phyloP scores from a whole-genome alignment of 2,113 vertebrate species.

The Orientallactaga bullata region DNA sequence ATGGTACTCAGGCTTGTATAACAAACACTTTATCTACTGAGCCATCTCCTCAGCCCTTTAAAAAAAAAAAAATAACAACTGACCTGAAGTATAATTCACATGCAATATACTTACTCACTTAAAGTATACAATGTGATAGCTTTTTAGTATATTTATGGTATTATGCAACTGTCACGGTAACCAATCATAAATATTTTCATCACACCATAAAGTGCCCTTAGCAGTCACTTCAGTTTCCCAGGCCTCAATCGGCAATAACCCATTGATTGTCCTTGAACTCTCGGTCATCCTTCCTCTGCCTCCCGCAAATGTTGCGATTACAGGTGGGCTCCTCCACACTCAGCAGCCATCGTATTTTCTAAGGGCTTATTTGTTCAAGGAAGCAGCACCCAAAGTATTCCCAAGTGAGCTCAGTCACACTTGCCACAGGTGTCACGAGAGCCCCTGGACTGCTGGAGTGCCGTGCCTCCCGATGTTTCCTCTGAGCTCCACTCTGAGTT shows the following conservation, averaged over 20 bases:
- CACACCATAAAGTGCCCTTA: background rate
- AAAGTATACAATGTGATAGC: background rate
- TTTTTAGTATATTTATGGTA: background rate
- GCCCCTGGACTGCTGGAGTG: no score
- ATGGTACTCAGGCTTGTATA: no score
- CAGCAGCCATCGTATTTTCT: background rate
- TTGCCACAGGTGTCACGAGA: background rate
- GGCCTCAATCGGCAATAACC: background rate
- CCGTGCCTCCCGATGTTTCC: background rate
- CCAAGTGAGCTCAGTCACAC: background rate
- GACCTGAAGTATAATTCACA: background rate
- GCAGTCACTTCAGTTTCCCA: background rate
- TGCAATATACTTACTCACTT: background rate
- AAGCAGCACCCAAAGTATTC: background rate
- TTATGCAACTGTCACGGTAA: background rate
- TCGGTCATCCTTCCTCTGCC: background rate
- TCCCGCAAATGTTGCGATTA: background rate
- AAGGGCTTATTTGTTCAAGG: background rate
- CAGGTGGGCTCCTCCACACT: background rate
- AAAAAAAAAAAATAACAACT: background rate
- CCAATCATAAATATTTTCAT: conserved; percentile 27
- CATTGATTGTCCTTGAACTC: background rate
- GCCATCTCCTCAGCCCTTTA: no score
- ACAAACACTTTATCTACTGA: no score
- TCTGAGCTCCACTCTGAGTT: background rate